Base-by-base conservation (phyloP, 2,888 invertebrate genomes). In the Melanotus villosus region DNA sequence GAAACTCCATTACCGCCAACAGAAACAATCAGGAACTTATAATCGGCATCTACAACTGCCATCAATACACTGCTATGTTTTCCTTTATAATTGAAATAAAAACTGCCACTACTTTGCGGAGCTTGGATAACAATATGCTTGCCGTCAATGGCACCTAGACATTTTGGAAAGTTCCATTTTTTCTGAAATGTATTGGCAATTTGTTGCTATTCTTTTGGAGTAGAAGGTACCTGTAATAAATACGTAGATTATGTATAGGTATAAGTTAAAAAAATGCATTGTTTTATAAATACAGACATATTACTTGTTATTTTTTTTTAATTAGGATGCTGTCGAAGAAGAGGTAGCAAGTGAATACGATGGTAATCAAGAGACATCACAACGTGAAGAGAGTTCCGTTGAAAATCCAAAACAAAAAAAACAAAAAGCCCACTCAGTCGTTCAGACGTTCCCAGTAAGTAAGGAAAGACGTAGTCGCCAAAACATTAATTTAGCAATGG, bases 141-240 rank as follows among this genome's bases (percentile, higher is more conserved):
- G 7, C 68, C 66, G 21, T 73, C 73, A 41, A 71, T 68, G 19
- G 71, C 72, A 7, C 60, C 67, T 14, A 72, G 45, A 26, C 70
- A 70, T 45, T 69, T 69, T 26, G 70, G 66, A 54, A 72, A 67
- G 41, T 70, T 66, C 70, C 70, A 67, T 21, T 70, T 67, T 36
- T 18, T 10, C 21, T 70, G 65, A 70, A 70, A 70, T 9, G 52
- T 70, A 14, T 70, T 52, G 65, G 56, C 12, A 16, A 54, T 19
- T 18, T 9, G 2, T 30, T 54, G 16, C 54, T 34, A 54, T 34
- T 54, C 54, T 34, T 54, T 34, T 12, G 6, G 16, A 12, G 54
- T 54, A 6, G 54, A 9, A 10, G 34, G 54, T 18, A 18, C 32
- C 54, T 54, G 54, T 18, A 54, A 54, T 14, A 26, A 14, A 6